A percentile compares a stretch with the other conserved stretches of the same genome.
Conservation (phyloP, 2,888 invertebrate genomes). For the Agrenia bidenticulata region DNA sequence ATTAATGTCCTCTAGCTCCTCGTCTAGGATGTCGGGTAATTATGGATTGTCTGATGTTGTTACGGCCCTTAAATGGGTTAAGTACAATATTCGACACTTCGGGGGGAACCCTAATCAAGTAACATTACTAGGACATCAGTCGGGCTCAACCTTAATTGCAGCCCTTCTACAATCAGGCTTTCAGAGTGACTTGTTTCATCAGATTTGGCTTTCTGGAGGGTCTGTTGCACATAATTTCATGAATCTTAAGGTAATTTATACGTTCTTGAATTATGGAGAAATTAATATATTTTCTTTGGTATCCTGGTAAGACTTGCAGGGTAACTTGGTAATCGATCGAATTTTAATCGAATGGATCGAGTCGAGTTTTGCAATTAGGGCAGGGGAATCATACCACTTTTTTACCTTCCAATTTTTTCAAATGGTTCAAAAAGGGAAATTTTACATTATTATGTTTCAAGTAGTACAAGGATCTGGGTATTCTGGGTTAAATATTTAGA, state of each 20-base stretch:
- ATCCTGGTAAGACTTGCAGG: too few species aligned
- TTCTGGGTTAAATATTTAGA: too few species aligned
- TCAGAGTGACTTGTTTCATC: slow-evolving; percentile 68
- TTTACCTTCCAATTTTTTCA: too few species aligned
- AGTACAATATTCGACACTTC: slow-evolving; percentile 77
- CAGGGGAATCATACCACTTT: too few species aligned
- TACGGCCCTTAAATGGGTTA: slow-evolving; percentile 75
- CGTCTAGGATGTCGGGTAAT: slow-evolving; percentile 78
- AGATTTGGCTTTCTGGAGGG: slow-evolving; percentile 78
- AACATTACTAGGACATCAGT: slow-evolving; percentile 79
- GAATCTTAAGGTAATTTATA: not conserved
- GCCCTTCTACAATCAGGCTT: slow-evolving; percentile 65
- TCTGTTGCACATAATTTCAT: slow-evolving; percentile 59
- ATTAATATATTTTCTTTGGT: too few species aligned
- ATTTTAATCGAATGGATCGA: too few species aligned
- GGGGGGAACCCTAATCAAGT: slow-evolving; percentile 72
- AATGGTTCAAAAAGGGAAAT: too few species aligned
- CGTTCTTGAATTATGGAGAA: not conserved
- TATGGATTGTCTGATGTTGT: slow-evolving; percentile 81
- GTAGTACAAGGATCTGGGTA: too few species aligned
- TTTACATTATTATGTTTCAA: too few species aligned
- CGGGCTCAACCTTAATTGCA: slow-evolving; percentile 80
- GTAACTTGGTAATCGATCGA: too few species aligned
- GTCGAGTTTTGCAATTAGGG: too few species aligned
- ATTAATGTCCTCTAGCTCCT: slow-evolving; percentile 58